Evolutionary conservation across 2,888 invertebrate genomes (phyloP), one percentile per base, ranked within the genome.

Genomic region (Spialia ferax): DNA sequence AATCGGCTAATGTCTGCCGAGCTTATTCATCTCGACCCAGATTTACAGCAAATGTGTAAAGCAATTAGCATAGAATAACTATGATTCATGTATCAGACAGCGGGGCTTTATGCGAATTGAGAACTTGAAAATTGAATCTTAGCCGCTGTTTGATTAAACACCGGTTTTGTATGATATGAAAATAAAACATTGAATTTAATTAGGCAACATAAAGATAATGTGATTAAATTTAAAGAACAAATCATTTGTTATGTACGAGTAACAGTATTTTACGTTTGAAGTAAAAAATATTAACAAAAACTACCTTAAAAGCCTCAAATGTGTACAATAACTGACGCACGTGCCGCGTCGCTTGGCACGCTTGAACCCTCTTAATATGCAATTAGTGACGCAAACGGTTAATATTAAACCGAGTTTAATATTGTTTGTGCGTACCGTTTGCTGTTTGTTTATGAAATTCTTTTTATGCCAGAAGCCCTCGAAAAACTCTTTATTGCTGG

Each of bases 1-100:
- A 45, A 64, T 56, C n/a, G 57, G 15, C 26, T 52, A 15, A 45
- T 32, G n/a, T 55, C 48, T 59, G 26, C 8, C n/a, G 22, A 38
- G 26, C 22, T 59, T 65, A 59, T 65, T 65, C 57, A 59, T 59
- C 65, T 59, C 65, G 52, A 52, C 57, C 65, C 59, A 65, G 59
- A 52, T 65, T 52, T 6, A 20, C n/a, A 26, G 65, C 35, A 65
- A 65, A 59, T 59, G 59, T 50, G 52, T n/a, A 11, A 22, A 38
- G 38, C 59, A 26, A 65, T 65, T 65, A 59, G 26, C 52, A 65
- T 65, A 65, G 35, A 65, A 65, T 50, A 52, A 18, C 56, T 38
- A 18, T 65, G 50, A 65, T 59, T 65, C 59, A 65, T 59, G 23
- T 38, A 52, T 26, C 10, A 18, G 32, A 56, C 22, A 48, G 22